Evolutionary conservation across 2,888 invertebrate species (phyloP), one percentile per base, ranked within the genome.

Genomic region (Chironomus tentans): DNA sequence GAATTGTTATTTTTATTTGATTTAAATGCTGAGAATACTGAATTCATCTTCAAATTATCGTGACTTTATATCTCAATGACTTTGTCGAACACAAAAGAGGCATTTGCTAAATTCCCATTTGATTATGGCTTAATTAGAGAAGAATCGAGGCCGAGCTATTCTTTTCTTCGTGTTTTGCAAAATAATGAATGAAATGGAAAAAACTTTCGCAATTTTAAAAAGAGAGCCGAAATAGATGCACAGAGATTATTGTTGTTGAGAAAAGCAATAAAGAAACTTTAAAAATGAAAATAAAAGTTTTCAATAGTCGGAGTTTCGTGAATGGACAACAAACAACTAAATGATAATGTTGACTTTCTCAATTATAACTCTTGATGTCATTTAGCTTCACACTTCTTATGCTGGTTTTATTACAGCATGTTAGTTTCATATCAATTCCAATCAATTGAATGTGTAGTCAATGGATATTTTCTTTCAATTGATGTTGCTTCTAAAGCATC

Each of bases 21-120:
- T 78, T 84, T 84, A 80, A 84, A 84, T 80, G 84, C 84, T 78
- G 83, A 84, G 79, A 84, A 84, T 78, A 84, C 84, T 77, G 84
- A 84, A 81, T 84, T 84, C 84, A 84, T 84, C 78, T 80, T 82
- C 65, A 65, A 24, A 24, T 65, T 65, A 65, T 24, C 21, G 21
- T 65, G 18, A 22, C 65, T 65, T 65, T 13, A 56, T 56, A 13
- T 24, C 65, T 56, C n/a, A n/a, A 56, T 56, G 15, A 56, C 56
- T 56, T 56, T 56, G n/a, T 56, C 56, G 56, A 56, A 15, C n/a
- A 56, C 56, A 56, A 56, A 56, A 50, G 10, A 15, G 15, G 15
- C n/a, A 18, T 15, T 56, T 56, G n/a, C 56, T 18, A 56, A 50
- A 15, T 56, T 56, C 18, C 15, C 56, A 56, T 56, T 56, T 56